Conservation (phyloP, 2,888 invertebrate genomes). For the Hypselothyrea guttata region DNA sequence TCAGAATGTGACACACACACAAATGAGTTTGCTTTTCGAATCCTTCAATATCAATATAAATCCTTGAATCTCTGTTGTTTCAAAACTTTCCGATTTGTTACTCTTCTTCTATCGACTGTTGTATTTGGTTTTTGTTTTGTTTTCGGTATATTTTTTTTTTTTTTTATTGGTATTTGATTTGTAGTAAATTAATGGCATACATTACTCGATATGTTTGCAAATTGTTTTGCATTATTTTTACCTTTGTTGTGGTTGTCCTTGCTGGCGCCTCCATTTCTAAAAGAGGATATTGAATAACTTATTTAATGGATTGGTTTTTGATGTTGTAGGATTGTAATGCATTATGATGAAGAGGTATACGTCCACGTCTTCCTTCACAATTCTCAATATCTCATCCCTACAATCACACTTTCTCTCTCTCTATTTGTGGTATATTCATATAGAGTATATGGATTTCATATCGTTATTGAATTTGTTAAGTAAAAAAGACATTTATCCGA, state of each 20-base stretch:
- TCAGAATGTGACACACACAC: slow-evolving; percentile 4
- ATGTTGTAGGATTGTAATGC: slow-evolving; percentile 63
- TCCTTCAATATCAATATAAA: background rate
- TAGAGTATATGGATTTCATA: too few species aligned
- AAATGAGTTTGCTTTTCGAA: background rate
- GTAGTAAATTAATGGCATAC: slow-evolving; percentile 78
- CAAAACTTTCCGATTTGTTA: background rate
- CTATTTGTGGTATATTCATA: too few species aligned
- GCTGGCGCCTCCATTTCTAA: slow-evolving; percentile 94
- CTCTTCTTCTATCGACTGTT: slow-evolving; percentile 5
- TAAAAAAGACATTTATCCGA: too few species aligned
- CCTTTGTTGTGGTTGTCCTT: slow-evolving; percentile 98
- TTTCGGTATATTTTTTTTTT: slow-evolving; percentile 17
- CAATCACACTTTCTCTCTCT: background rate
- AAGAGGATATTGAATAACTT: slow-evolving; percentile 82
- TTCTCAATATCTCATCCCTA: slow-evolving; percentile 8
- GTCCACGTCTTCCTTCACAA: slow-evolving; percentile 20
- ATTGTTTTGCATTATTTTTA: slow-evolving; percentile 84
- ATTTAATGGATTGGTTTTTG: slow-evolving; percentile 78
- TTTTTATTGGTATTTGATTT: slow-evolving; percentile 43
- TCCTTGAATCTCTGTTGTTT: background rate
- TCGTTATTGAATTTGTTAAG: too few species aligned
- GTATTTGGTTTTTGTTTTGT: slow-evolving; percentile 9
- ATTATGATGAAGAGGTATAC: slow-evolving; percentile 54
- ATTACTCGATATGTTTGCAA: slow-evolving; percentile 80